Evolutionary conservation across 2,113 vertebrate species (phyloP).

Genomic region (Crotalus viridis): DNA sequence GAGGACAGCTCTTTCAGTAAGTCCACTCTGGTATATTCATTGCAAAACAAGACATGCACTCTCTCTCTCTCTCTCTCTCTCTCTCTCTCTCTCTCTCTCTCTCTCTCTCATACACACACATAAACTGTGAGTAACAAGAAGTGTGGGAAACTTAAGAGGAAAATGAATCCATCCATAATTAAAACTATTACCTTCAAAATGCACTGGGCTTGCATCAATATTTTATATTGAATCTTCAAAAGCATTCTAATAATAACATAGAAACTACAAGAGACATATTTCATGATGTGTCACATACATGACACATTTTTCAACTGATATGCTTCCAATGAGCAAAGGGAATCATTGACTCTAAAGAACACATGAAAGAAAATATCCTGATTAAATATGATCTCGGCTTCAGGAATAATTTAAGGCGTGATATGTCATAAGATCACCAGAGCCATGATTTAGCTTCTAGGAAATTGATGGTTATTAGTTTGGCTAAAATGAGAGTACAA

Average conservation of each 20-base stretch:
- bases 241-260: background rate
- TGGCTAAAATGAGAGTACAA: background rate
- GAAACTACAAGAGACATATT: background rate
- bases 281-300: background rate
- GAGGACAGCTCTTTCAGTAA: background rate
- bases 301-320: background rate
- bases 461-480: background rate
- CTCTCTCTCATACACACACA: background rate
- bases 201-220: background rate
- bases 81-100: too few relatives aligned
- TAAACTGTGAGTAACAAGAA: background rate
- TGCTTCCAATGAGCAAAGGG: background rate
- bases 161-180: too few relatives aligned
- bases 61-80: too few relatives aligned
- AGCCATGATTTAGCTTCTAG: conserved; percentile 1
- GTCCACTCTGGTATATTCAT: background rate
- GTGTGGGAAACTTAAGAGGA: background rate
- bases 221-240: background rate
- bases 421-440: background rate
- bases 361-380: background rate
- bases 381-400: conserved; percentile 1
- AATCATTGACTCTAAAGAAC: background rate
- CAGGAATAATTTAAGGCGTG: background rate
- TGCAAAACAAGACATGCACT: background rate
- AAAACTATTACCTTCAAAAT: background rate